Evolutionary conservation across 2,888 invertebrate species (phyloP), one percentile per base, ranked within the genome.

Genomic region (Agrochola lychnidis): DNA sequence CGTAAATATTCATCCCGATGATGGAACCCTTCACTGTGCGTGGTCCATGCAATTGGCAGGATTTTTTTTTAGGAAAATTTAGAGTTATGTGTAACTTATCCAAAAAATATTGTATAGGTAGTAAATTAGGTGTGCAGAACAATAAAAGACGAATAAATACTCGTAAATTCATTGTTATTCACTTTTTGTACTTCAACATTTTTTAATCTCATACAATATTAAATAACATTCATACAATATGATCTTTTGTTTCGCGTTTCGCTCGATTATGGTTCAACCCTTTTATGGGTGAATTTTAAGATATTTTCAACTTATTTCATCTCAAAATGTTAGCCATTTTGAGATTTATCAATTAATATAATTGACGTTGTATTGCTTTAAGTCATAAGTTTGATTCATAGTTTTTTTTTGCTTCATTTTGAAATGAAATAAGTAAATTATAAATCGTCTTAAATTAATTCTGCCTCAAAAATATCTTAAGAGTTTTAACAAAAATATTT

Each of bases 161-260:
- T 93, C 90, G 91, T 94, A 94, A 94, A 94, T 94, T 94, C 90
- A 90, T 87, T 93, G 90, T 94, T 93, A 92, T 95, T 94, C 90
- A 94, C 93, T 93, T 94, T 93, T 96, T 96, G 96, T 96, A 96
- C 96, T 96, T 95, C 93, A 94, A 95, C 93, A 94, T 93, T 84
- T 91, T 91, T 90, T 94, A 95, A 96, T 95, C 95, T 95, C 96
- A 94, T 94, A 94, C 93, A 94, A 92, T 93, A 94, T 94, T 95
- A 94, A 94, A 94, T 94, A 94, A 92, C 94, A 92, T 92, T 93
- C 95, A 93, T 92, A 92, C 93, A 90, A 82, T 90, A 90, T 80
- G 89, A 89, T 89, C 88, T 90, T 85, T 88, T 88, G 83, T 86
- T 87, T 90, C 48, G 83, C 45, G 40, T 80, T 88, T 90, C 92